These are phyloP conservation scores for Balaenoptera acutorostrata DNA, from an alignment of 2,113 vertebrate genomes.

Conservation along the genomic window DNA sequence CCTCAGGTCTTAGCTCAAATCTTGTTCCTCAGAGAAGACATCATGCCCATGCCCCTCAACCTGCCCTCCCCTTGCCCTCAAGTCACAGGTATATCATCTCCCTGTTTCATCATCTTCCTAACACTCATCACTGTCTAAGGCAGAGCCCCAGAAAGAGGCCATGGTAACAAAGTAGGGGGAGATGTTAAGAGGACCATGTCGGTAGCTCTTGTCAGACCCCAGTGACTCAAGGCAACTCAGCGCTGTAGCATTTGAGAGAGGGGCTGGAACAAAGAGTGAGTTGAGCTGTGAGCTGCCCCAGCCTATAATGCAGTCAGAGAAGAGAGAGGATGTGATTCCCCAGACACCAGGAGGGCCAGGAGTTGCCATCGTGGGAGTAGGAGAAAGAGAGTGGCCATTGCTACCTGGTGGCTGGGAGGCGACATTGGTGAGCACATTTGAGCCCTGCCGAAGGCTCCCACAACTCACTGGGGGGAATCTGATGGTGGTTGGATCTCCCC, in stretches of 20 bases:
- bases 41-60: no score
- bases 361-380: neutral
- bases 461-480: neutral
- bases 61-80: neutral
- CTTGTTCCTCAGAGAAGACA: neutral
- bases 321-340: neutral
- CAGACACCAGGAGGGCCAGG: neutral
- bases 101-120: neutral
- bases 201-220: neutral
- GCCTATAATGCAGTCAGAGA: neutral
- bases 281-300: neutral
- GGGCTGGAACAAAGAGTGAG: neutral
- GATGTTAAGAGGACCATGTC: neutral
- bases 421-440: neutral
- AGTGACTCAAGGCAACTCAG: neutral
- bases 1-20: neutral
- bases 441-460: no score
- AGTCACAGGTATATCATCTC: neutral
- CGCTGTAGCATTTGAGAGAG: neutral
- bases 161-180: neutral
- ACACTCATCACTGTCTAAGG: neutral
- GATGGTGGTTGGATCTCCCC: neutral
- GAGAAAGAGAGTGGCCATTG: neutral
- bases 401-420: neutral
- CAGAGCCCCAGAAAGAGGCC: neutral